Percentiles rank a stretch among this genome's conserved stretches.
phyloP scores from a whole-genome alignment of 2,888 invertebrate genomes.

The Deilephila porcellus region DNA sequence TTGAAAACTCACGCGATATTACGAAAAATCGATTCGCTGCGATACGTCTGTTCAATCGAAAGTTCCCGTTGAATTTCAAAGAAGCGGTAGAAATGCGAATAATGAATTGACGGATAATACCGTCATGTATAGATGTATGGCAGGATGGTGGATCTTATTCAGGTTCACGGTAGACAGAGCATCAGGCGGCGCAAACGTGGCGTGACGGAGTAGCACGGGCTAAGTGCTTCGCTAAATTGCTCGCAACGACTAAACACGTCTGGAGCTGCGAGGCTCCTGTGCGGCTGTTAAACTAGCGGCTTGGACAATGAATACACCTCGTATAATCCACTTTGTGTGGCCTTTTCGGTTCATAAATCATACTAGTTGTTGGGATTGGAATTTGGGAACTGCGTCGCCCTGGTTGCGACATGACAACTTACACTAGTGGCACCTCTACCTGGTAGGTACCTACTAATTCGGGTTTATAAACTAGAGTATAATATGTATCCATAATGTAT shows the following conservation, averaged over 20 bases:
- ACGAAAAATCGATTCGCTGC: background rate
- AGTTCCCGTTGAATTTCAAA: background rate
- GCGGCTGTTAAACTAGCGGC: conserved; percentile 24
- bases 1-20: background rate
- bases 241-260: conserved; percentile 57
- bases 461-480: too few relatives aligned
- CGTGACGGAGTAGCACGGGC: conserved; percentile 63
- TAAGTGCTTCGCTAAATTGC: conserved; percentile 72
- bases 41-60: background rate
- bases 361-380: too few relatives aligned
- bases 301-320: too few relatives aligned
- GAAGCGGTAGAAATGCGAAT: conserved; percentile 3
- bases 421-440: too few relatives aligned
- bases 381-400: too few relatives aligned
- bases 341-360: too few relatives aligned
- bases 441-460: too few relatives aligned
- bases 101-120: conserved; percentile 16
- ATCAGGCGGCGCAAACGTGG: conserved; percentile 59
- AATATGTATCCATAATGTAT: too few relatives aligned
- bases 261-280: conserved; percentile 37
- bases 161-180: conserved; percentile 50
- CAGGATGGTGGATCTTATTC: conserved; percentile 39
- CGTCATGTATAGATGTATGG: conserved; percentile 17
- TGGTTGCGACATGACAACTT: too few relatives aligned
- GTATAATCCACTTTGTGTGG: too few relatives aligned